phyloP scores from a whole-genome alignment of 2,113 vertebrate genomes.

The Microcebus jonahi region DNA sequence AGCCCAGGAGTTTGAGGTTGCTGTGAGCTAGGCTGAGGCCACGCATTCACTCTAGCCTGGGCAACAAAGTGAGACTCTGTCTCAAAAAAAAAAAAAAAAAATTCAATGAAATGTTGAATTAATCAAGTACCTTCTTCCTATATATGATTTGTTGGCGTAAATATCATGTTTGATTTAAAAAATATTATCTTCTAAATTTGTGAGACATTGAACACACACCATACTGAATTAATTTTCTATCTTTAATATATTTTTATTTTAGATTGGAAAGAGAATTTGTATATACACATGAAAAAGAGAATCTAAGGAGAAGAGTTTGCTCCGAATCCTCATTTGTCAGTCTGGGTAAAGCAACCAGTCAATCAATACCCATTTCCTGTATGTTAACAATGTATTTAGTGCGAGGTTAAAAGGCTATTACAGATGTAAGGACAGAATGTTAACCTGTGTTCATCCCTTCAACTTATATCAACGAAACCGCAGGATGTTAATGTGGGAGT shows the following conservation, averaged over 20 bases:
- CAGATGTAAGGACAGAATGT: not conserved
- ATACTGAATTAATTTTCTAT: not conserved
- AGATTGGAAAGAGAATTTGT: not conserved
- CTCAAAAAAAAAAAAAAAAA: too few relatives aligned
- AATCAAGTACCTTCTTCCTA: not conserved
- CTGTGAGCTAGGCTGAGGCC: too few relatives aligned
- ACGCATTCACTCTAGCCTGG: too few relatives aligned
- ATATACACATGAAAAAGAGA: not conserved
- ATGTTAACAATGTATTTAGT: not conserved
- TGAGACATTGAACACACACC: not conserved
- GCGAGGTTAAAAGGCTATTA: constrained; percentile 1
- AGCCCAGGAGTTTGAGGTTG: too few relatives aligned
- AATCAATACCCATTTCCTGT: constrained; percentile 15
- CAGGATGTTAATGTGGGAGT: not conserved
- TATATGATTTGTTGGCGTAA: not conserved
- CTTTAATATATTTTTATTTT: not conserved
- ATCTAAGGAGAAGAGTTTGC: not conserved
- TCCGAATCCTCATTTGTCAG: not conserved
- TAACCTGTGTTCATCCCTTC: not conserved
- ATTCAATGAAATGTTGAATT: not conserved
- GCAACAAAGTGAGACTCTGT: too few relatives aligned
- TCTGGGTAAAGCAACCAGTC: not conserved
- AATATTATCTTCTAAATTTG: not conserved
- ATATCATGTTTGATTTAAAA: not conserved
- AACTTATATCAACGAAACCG: not conserved